A percentile compares a stretch with the other conserved stretches of the same genome.
Conservation (phyloP, 2,888 invertebrate species). For the Xestia c-nigrum region DNA sequence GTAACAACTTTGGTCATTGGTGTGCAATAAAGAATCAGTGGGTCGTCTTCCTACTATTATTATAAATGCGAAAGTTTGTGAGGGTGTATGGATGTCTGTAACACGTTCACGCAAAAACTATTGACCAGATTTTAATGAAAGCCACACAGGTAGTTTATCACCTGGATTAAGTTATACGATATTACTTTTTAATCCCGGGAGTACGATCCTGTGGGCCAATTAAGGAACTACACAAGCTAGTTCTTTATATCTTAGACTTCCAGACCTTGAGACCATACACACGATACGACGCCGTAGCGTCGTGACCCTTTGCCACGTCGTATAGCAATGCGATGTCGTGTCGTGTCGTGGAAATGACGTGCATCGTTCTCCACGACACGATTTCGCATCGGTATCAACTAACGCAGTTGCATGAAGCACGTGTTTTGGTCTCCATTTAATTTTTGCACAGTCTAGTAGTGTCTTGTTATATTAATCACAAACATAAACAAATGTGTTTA, state of each 20-base stretch:
- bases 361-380: not conserved
- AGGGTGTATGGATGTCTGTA: too few species aligned
- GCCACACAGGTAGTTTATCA: too few species aligned
- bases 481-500: conserved; percentile 14
- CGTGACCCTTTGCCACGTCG: not conserved
- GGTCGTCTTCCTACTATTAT: too few species aligned
- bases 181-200: too few species aligned
- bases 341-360: not conserved
- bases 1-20: not conserved
- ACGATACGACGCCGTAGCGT: not conserved
- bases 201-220: too few species aligned
- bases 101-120: too few species aligned
- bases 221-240: too few species aligned
- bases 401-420: not conserved
- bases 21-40: not conserved
- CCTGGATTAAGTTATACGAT: too few species aligned
- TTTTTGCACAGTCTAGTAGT: not conserved
- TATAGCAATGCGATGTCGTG: not conserved
- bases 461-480: not conserved
- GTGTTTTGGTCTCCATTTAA: not conserved
- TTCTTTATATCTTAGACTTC: not conserved
- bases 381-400: not conserved
- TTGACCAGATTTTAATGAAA: too few species aligned
- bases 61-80: too few species aligned
- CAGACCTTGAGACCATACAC: not conserved